Conservation (phyloP, 2,113 vertebrate species). For the Grallaria varia region DNA sequence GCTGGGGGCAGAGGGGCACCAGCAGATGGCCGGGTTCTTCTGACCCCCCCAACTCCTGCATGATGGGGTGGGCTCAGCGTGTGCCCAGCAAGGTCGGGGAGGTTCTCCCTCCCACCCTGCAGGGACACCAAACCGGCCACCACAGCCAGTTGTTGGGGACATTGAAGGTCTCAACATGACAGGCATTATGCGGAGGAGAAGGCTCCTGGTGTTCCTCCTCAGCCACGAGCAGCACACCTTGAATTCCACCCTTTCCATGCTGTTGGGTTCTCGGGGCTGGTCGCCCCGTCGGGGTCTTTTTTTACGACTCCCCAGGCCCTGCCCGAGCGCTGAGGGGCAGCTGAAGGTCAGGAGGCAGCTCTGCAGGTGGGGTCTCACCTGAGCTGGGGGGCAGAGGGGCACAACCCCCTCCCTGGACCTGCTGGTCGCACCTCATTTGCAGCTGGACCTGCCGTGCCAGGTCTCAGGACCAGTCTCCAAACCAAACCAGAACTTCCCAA, state of each 20-base stretch:
- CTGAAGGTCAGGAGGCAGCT: neutral
- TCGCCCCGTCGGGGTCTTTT: fast-evolving
- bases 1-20: neutral
- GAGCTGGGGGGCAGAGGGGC: neutral
- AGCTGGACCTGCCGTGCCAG: neutral
- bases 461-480: neutral
- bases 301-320: neutral
- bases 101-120: neutral
- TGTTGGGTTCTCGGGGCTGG: neutral
- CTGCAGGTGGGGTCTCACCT: neutral
- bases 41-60: fast-evolving
- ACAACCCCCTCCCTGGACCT: neutral
- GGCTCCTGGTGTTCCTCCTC: neutral
- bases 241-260: constrained; percentile 7
- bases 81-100: neutral
- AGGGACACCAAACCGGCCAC: neutral
- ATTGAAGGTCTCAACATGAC: neutral
- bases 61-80: neutral
- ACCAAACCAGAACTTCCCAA: neutral
- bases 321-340: neutral
- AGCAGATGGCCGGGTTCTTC: neutral
- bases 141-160: neutral
- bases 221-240: neutral
- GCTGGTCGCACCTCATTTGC: neutral
- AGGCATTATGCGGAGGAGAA: neutral